phyloP scores from a whole-genome alignment of 2,113 vertebrate species.

The Trachemys scripta region DNA sequence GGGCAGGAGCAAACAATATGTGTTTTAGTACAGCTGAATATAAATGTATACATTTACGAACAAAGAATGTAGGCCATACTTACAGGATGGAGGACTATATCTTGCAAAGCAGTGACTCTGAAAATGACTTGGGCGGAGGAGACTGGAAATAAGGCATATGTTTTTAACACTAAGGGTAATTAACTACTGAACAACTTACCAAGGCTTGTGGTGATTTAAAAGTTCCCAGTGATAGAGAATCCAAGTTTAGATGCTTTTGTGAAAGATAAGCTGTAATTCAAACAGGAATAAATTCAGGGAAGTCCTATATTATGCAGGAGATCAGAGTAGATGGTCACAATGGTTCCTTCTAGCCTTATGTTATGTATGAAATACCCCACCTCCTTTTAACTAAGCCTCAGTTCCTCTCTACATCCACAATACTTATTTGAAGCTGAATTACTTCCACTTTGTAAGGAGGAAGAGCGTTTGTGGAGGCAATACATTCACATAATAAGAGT shows the following conservation, averaged over 20 bases:
- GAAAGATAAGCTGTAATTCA: background rate
- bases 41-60: background rate
- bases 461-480: background rate
- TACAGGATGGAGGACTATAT: background rate
- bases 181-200: background rate
- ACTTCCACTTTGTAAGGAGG: background rate
- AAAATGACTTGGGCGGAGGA: no score
- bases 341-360: background rate
- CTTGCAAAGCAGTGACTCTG: background rate
- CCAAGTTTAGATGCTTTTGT: background rate
- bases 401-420: background rate
- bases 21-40: background rate
- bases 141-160: background rate
- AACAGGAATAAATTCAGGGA: background rate
- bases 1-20: background rate
- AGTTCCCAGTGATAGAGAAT: no score
- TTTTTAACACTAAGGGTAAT: background rate
- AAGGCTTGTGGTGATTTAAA: background rate
- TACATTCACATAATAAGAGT: constrained; percentile 28
- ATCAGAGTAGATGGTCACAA: background rate
- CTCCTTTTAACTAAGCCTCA: background rate
- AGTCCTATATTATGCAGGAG: background rate
- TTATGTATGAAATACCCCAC: background rate
- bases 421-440: fast-evolving
- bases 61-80: background rate